Evolutionary conservation across 2,113 vertebrate genomes (phyloP).

Genomic region (Recurvirostra avosetta): DNA sequence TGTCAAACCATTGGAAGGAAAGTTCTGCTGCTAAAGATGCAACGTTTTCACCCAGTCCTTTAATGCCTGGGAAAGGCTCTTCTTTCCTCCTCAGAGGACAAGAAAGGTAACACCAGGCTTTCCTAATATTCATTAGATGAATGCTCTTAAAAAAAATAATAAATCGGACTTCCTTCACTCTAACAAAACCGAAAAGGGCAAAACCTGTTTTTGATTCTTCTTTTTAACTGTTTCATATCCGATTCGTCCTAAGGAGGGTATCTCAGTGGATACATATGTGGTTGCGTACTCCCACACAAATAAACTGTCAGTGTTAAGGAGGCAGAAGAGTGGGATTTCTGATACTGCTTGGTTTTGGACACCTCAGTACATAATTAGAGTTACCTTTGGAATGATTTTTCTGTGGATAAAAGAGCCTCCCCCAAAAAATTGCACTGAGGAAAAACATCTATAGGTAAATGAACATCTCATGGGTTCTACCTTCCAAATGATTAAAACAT

Average conservation of each 20-base stretch:
- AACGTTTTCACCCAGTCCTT: not conserved
- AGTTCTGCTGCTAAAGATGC: not conserved
- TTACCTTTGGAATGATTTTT: not conserved
- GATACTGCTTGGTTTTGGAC: not conserved
- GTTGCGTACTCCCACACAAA: not conserved
- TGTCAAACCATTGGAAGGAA: not conserved
- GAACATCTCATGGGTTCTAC: not conserved
- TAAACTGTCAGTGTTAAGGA: not conserved
- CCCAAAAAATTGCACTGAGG: not conserved
- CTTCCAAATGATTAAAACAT: not conserved
- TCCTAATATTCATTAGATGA: not conserved
- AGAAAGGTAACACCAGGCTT: not conserved
- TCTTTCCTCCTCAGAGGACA: not conserved
- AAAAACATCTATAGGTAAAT: not conserved
- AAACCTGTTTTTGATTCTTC: not conserved
- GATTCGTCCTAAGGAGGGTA: not conserved
- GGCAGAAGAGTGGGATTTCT: not conserved
- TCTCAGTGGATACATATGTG: not conserved
- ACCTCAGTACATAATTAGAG: not conserved
- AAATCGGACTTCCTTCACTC: not conserved
- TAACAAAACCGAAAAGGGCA: not conserved
- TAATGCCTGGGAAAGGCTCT: not conserved
- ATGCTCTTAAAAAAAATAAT: not conserved
- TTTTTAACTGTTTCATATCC: not conserved
- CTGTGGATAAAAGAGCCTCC: not conserved